These are phyloP conservation scores for Craterocephalus amniculus DNA, from an alignment of 2,797 vertebrate species.

Conservation along the genomic window DNA sequence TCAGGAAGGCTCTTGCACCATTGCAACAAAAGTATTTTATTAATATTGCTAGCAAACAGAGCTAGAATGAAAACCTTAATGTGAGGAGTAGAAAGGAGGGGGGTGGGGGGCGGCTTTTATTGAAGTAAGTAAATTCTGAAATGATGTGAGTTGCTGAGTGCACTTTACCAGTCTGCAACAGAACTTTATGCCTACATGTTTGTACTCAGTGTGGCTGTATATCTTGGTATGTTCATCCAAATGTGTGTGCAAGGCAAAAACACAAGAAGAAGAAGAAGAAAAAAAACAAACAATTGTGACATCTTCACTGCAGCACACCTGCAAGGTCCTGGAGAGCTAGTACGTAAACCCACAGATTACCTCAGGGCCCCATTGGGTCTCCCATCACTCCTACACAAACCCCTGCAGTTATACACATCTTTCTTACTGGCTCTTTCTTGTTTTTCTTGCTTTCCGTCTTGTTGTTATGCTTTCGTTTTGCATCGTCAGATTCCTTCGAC, in stretches of 20 bases:
- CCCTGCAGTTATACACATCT: conserved; percentile 68
- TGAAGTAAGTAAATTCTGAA: conserved; percentile 38
- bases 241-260: conserved; percentile 2
- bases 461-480: conserved; percentile 69
- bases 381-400: conserved; percentile 70
- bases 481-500: conserved; percentile 48
- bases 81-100: background rate
- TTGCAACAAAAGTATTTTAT: conserved; percentile 40
- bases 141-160: conserved; percentile 27
- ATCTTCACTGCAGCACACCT: conserved; percentile 56
- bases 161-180: conserved; percentile 8
- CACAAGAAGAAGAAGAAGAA: too few species aligned
- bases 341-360: conserved; percentile 68
- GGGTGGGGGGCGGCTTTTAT: conserved; percentile 19
- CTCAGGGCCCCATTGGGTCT: conserved; percentile 56
- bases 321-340: conserved; percentile 57
- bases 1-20: conserved; percentile 57
- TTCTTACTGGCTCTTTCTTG: conserved; percentile 42
- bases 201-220: background rate
- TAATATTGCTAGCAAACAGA: conserved; percentile 23
- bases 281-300: conserved; percentile 47
- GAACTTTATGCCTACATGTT: conserved; percentile 28
- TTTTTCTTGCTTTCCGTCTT: conserved; percentile 45
- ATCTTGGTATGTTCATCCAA: conserved; percentile 19
- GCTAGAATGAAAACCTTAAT: conserved; percentile 12